Evolutionary conservation across 2,113 vertebrate genomes (phyloP), one percentile per base, ranked within the genome.

Genomic region (Pomatostomus ruficeps): DNA sequence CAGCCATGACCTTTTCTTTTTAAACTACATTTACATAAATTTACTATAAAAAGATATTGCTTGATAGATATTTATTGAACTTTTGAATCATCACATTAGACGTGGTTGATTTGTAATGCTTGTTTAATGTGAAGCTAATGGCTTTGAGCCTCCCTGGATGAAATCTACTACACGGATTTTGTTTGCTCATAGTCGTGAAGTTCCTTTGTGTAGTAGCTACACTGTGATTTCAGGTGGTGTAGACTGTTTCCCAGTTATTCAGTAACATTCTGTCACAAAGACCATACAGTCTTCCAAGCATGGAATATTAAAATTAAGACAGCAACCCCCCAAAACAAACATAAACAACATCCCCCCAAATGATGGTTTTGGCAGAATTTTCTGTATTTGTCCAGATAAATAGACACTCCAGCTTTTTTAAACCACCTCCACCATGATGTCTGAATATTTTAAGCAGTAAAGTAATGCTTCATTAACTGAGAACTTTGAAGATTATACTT

Each of bases 401-500:
- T 0, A 33, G 61, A 46, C 40, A 51, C 18, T 45, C 33, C 7
- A 43, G 38, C 17, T 49, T 91, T 68, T 86, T 57, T 28, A 80
- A 9, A 24, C 9, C 22, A 82, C 4, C 9, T 75, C 38, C 38
- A 72, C 35, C 51, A 67, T n/a, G 25, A 29, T 13, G 6, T 38
- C 26, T 40, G 20, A 71, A 38, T 75, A 77, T 52, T 70, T 93
- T 25, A 93, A 70, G 22, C 8, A 73, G 28, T 22, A 77, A 92
- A 84, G 67, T 14, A 48, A 33, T 1, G 0, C 8, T 85, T 59
- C 23, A 59, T 51, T 73, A 88, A 68, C 8, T 49, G 61, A 82
- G 74, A 36, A 61, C 33, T 67, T 35, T 45, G 25, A 24, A 48
- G 46, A 62, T 84, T 87, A 93, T 98, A 99, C 99, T 99, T 98